These are phyloP conservation scores for Crotalus viridis DNA, from an alignment of 2,113 vertebrate species.

Conservation along the genomic window DNA sequence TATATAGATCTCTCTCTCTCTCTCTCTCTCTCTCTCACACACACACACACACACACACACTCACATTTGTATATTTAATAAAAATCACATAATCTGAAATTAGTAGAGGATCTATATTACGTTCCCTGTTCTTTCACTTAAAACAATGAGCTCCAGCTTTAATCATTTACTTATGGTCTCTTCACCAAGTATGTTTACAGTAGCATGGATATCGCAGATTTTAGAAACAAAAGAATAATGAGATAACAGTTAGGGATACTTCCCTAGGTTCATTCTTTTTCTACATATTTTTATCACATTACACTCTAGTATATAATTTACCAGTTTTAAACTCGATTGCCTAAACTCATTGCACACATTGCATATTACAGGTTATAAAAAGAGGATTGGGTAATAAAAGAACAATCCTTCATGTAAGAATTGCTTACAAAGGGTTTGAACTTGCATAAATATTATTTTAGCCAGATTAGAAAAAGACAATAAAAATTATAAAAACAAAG, in stretches of 20 bases:
- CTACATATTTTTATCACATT: neutral
- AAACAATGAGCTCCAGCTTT: neutral
- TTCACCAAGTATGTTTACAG: neutral
- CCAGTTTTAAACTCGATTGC: neutral
- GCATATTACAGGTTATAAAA: conserved; percentile 11
- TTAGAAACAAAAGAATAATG: neutral
- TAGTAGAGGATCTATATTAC: neutral
- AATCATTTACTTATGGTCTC: neutral
- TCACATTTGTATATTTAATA: neutral
- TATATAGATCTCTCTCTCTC: neutral
- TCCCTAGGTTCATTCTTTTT: neutral
- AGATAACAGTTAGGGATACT: neutral
- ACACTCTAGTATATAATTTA: neutral
- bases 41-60: neutral
- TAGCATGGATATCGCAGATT: neutral
- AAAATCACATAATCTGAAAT: neutral
- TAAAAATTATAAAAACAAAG: neutral
- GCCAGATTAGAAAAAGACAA: neutral
- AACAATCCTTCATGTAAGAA: neutral
- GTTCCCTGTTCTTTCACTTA: neutral
- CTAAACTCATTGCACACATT: neutral
- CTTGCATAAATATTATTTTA: neutral
- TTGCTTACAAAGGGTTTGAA: neutral
- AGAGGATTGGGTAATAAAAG: neutral
- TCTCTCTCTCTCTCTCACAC: too few species aligned